Evolutionary conservation across 2,113 vertebrate species (phyloP).

Genomic region (Dasyurus viverrinus): DNA sequence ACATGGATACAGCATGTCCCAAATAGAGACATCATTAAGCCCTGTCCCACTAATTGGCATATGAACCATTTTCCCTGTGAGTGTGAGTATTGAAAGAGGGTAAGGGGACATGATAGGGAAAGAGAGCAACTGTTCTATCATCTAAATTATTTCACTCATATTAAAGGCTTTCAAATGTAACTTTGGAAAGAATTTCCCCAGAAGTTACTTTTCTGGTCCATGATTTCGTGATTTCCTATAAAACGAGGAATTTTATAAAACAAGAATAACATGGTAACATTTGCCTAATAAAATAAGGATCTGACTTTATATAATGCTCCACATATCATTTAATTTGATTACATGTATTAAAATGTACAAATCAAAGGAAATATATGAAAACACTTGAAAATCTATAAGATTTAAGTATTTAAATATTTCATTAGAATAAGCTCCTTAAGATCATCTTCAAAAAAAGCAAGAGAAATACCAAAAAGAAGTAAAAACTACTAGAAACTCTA

Average conservation of each 20-base stretch:
- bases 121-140: neutral
- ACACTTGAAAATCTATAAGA: neutral
- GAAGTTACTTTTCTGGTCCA: neutral
- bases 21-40: neutral
- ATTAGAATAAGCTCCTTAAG: neutral
- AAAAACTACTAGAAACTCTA: neutral
- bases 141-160: neutral
- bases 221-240: neutral
- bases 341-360: neutral
- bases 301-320: neutral
- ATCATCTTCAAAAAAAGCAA: neutral
- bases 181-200: neutral
- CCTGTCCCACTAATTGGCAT: neutral
- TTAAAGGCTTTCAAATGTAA: neutral
- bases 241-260: neutral
- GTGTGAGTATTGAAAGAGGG: neutral
- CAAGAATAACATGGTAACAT: neutral
- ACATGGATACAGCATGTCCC: neutral
- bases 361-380: neutral
- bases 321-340: neutral
- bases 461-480: neutral
- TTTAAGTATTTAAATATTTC: neutral
- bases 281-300: neutral
- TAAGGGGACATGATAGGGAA: neutral
- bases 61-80: neutral